phyloP scores from a whole-genome alignment of 1,140 invertebrate species.

The Bombus soroeensis region DNA sequence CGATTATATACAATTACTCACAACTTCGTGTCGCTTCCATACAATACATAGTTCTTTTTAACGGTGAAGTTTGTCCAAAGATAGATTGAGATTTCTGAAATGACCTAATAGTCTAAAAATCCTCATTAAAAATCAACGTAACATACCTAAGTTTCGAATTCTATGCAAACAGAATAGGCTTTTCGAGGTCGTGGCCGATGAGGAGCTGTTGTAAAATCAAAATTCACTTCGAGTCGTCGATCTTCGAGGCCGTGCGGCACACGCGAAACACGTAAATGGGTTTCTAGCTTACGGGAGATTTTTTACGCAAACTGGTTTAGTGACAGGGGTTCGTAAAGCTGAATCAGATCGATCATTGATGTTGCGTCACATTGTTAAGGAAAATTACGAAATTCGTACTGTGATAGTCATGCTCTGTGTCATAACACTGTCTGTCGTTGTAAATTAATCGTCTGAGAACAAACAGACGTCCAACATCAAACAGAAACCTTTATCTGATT shows the following conservation, averaged over 20 bases:
- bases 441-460: slow-evolving; percentile 7
- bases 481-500: not conserved
- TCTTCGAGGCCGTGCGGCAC: slow-evolving; percentile 32
- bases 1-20: too few relatives aligned
- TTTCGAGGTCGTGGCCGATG: slow-evolving; percentile 19
- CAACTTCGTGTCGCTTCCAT: too few relatives aligned
- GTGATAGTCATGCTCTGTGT: not conserved
- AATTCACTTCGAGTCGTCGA: slow-evolving; percentile 48
- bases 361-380: not conserved
- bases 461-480: not conserved
- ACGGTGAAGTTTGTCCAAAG: too few relatives aligned
- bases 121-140: not conserved
- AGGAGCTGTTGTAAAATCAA: slow-evolving; percentile 20
- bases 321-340: not conserved
- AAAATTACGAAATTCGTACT: slow-evolving; percentile 12
- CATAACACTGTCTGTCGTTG: not conserved
- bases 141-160: not conserved
- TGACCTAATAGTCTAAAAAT: too few relatives aligned
- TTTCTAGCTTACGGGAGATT: slow-evolving; percentile 40
- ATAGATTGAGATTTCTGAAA: not conserved
- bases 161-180: slow-evolving; percentile 4
- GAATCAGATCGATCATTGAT: not conserved
- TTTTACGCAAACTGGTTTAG: slow-evolving; percentile 44
- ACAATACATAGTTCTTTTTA: too few relatives aligned
- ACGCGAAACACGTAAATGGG: slow-evolving; percentile 55